phyloP scores from a whole-genome alignment of 2,888 invertebrate species.

The Zonitis immaculata region DNA sequence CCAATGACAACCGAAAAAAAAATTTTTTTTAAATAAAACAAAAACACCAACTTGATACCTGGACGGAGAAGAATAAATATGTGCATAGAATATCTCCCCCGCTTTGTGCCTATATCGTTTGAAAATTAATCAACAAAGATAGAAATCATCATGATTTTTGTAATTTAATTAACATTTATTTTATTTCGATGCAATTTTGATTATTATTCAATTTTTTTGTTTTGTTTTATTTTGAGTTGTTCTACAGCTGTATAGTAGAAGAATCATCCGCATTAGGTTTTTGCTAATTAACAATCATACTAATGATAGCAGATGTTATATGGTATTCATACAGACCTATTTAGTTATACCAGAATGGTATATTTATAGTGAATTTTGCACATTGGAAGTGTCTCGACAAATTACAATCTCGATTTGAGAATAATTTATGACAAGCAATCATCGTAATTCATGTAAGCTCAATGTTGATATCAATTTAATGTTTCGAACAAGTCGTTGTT shows the following conservation, averaged over 20 bases:
- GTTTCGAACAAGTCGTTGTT: no score
- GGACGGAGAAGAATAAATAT: not conserved
- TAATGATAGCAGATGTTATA: slow-evolving; percentile 3
- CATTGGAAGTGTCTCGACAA: not conserved
- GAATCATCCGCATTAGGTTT: not conserved
- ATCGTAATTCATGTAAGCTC: not conserved
- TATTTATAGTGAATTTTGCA: slow-evolving; percentile 1
- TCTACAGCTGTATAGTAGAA: no score
- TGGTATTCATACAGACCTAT: not conserved
- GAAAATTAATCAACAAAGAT: no score
- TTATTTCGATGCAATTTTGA: no score
- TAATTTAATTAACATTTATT: no score
- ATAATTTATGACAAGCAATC: not conserved
- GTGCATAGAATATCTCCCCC: no score
- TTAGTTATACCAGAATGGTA: not conserved
- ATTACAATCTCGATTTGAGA: not conserved
- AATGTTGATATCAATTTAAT: not conserved
- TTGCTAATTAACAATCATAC: slow-evolving; percentile 1
- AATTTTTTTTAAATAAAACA: no score
- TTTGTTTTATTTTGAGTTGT: no score
- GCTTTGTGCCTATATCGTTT: no score
- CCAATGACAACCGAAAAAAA: not conserved
- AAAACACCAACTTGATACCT: no score
- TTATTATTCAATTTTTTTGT: no score
- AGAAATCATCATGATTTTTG: no score